Conservation (phyloP, 2,797 vertebrate genomes). For the Zalophus californianus region DNA sequence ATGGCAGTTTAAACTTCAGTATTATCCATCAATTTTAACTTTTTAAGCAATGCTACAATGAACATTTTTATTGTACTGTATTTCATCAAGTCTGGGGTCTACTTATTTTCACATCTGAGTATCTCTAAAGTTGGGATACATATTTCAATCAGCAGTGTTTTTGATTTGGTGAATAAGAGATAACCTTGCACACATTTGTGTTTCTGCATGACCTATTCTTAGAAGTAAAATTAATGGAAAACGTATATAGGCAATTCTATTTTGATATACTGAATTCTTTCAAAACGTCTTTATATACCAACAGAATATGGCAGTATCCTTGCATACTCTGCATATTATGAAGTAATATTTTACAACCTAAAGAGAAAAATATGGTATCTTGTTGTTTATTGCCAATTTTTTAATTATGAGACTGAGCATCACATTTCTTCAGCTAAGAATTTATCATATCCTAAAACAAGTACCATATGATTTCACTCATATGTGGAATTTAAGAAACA, state of each 20-base stretch:
- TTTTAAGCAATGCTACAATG: neutral
- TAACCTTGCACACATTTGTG: neutral
- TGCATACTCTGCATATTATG: neutral
- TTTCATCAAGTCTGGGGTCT: neutral
- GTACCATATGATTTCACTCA: neutral
- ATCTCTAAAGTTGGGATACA: neutral
- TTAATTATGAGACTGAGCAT: neutral
- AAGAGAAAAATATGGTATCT: neutral
- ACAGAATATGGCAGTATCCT: neutral
- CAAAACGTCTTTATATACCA: neutral
- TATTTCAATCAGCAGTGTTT: constrained; percentile 12
- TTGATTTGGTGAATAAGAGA: neutral
- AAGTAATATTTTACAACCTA: constrained; percentile 29
- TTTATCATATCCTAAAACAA: neutral
- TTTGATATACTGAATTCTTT: constrained; percentile 24
- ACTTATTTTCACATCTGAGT: constrained; percentile 53
- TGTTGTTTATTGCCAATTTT: constrained; percentile 28
- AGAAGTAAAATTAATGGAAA: constrained; percentile 57
- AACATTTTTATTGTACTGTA: neutral
- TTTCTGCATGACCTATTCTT: neutral
- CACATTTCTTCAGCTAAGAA: constrained; percentile 18
- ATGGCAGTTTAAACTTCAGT: constrained; percentile 31
- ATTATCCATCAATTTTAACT: neutral
- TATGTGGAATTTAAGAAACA: neutral
- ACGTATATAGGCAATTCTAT: neutral